Percentiles rank a stretch among this genome's conserved stretches.
These are phyloP conservation scores for Otocyon megalotis DNA, from an alignment of 2,113 vertebrate genomes.

Conservation along the genomic window DNA sequence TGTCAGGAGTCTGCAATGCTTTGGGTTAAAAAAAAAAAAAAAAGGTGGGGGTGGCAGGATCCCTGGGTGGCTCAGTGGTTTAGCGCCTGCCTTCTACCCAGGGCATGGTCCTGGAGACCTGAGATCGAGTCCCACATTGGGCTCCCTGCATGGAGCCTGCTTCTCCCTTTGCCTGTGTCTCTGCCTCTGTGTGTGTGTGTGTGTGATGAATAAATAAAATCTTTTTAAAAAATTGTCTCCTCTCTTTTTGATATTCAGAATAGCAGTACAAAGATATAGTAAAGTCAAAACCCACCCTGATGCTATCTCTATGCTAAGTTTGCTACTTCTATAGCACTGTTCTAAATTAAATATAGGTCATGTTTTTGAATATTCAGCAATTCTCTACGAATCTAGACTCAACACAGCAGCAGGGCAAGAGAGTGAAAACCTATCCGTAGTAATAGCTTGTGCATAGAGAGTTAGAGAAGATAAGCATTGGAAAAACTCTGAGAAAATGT, in stretches of 20 bases:
- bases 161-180: too few relatives aligned
- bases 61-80: too few relatives aligned
- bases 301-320: background rate
- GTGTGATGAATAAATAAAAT: too few relatives aligned
- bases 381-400: background rate
- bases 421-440: background rate
- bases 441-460: background rate
- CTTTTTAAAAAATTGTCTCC: background rate
- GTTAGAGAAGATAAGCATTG: background rate
- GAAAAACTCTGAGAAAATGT: background rate
- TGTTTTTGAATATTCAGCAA: background rate
- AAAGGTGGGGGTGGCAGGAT: too few relatives aligned
- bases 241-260: background rate
- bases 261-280: background rate
- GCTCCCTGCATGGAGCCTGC: too few relatives aligned
- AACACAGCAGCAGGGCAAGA: background rate
- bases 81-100: too few relatives aligned
- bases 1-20: background rate
- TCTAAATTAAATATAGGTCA: background rate
- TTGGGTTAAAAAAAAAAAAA: background rate
- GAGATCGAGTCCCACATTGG: too few relatives aligned
- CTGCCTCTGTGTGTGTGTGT: too few relatives aligned
- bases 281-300: background rate
- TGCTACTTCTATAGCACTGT: background rate
- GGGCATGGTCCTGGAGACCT: too few relatives aligned